Percentiles rank a stretch among this genome's conserved stretches.
These are phyloP conservation scores for Athalia cordata DNA, from an alignment of 2,888 invertebrate species.

Conservation along the genomic window DNA sequence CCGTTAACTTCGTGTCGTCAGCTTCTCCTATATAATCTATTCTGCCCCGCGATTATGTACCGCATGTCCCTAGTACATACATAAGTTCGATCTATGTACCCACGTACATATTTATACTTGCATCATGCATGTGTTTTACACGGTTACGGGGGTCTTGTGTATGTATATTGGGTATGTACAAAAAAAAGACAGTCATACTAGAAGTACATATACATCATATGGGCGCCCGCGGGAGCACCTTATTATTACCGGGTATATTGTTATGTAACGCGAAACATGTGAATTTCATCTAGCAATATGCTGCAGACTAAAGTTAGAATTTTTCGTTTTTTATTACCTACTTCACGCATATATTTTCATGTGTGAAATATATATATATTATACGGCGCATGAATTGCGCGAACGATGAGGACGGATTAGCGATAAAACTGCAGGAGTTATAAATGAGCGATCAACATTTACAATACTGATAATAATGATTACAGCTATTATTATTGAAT, in stretches of 20 bases:
- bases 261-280: constrained; percentile 39
- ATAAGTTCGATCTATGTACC: not conserved
- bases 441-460: too few species aligned
- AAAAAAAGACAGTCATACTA: not conserved
- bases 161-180: not conserved
- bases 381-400: too few species aligned
- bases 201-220: not conserved
- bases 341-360: too few species aligned
- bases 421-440: too few species aligned
- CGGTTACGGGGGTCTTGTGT: not conserved
- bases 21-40: not conserved
- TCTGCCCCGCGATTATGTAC: too few species aligned
- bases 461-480: too few species aligned
- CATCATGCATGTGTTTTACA: not conserved
- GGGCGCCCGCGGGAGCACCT: not conserved
- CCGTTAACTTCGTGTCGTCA: not conserved
- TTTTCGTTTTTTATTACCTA: constrained; percentile 27
- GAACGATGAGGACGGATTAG: too few species aligned
- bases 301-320: not conserved
- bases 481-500: too few species aligned
- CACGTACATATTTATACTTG: not conserved
- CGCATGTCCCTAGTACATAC: not conserved
- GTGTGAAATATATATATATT: too few species aligned
- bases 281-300: constrained; percentile 35
- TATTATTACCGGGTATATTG: constrained; percentile 27